Base-by-base conservation (phyloP, 1,140 invertebrate genomes). In the Bactericera cockerelli region DNA sequence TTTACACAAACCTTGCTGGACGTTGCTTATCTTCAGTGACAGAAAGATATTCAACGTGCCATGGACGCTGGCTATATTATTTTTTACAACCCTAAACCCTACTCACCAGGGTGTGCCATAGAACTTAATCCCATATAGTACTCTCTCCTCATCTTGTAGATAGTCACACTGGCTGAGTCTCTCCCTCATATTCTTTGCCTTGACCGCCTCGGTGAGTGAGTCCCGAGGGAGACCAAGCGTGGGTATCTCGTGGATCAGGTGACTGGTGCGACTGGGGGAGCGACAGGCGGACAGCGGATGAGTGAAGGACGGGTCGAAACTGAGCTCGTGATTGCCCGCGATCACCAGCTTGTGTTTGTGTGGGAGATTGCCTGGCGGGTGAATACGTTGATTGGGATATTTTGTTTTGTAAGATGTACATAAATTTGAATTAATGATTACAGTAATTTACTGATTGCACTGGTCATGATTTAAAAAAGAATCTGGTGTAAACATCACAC, bases 321-420 rank as follows among this genome's bases (percentile, higher is more conserved):
- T 88, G 4, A 90, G 71, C 67, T 93, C 89, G 73, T 93, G 89
- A 73, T 93, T 93, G 39, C 89, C 89, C 58, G 87, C 86, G 67
- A 93, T 91, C 0, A 91, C 85, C 61, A 93, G 78, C 73, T 93
- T 93, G 65, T 88, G 74, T 67, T 81, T 83, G 67, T 93, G 87
- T 22, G 87, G 86, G 64, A 90, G 72, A 59, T 72, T 75, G 56
- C 77, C 82, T 82, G 62, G n/a, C n/a, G n/a, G n/a, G n/a, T n/a
- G n/a, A n/a, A n/a, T n/a, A n/a, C n/a, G n/a, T n/a, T n/a, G n/a
- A n/a, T n/a, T n/a, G n/a, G n/a, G n/a, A n/a, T n/a, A n/a, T n/a
- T n/a, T n/a, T n/a, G n/a, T n/a, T n/a, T n/a, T n/a, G n/a, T n/a
- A n/a, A n/a, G n/a, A n/a, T n/a, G n/a, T n/a, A n/a, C n/a, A n/a